A percentile compares a stretch with the other conserved stretches of the same genome.
Evolutionary conservation across 2,888 invertebrate species (phyloP).

Genomic region (Neuroscelio doddi): DNA sequence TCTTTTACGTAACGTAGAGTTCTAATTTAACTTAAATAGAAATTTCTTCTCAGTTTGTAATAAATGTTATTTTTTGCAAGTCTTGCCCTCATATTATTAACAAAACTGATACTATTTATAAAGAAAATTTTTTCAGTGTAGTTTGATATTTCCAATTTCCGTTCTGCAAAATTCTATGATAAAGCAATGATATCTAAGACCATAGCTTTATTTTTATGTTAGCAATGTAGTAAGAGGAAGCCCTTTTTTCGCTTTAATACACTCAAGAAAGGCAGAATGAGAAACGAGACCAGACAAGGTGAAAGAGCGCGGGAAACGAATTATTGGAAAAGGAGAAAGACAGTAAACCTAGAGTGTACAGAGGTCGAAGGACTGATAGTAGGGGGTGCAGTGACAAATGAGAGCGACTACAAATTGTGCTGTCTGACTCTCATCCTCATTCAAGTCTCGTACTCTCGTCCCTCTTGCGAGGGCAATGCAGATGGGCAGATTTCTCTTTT

Average conservation of each 20-base stretch:
- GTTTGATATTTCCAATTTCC: too few species aligned
- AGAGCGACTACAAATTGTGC: constrained; percentile 67
- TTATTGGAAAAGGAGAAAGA: constrained; percentile 31
- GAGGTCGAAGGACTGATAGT: constrained; percentile 43
- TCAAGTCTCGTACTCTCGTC: constrained; percentile 61
- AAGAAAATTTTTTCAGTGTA: too few species aligned
- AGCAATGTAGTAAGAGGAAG: constrained; percentile 21
- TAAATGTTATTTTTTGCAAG: too few species aligned
- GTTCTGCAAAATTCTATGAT: too few species aligned
- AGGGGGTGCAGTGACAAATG: constrained; percentile 65
- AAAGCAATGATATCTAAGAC: too few species aligned
- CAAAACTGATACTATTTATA: too few species aligned
- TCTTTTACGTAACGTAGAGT: too few species aligned
- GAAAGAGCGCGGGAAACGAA: constrained; percentile 39
- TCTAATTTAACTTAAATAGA: too few species aligned
- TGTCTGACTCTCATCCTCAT: constrained; percentile 64
- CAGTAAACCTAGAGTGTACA: constrained; percentile 32
- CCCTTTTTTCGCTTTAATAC: constrained; percentile 15
- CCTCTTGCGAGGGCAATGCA: constrained; percentile 44
- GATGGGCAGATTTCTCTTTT: constrained; percentile 39
- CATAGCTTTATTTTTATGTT: neutral
- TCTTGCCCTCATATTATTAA: too few species aligned
- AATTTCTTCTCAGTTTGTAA: too few species aligned
- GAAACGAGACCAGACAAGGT: constrained; percentile 45
- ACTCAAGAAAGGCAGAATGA: constrained; percentile 19